Conservation (phyloP, 1,140 invertebrate genomes). For the Ceratosolen solmsi region DNA sequence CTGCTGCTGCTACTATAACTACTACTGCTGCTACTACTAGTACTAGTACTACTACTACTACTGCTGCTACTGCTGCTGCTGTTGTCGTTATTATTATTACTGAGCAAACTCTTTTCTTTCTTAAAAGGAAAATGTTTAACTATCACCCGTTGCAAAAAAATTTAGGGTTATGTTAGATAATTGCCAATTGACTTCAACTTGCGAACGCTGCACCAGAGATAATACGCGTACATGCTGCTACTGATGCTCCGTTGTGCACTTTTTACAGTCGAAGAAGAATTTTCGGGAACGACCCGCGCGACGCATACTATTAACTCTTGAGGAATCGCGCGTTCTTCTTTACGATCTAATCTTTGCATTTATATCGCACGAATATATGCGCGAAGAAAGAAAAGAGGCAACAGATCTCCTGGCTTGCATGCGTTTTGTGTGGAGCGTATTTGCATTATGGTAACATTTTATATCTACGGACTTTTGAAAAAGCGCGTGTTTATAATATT, state of each 20-base stretch:
- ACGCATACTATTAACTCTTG: background rate
- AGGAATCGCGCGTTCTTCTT: background rate
- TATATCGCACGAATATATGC: background rate
- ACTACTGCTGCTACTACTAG: background rate
- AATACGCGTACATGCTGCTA: background rate
- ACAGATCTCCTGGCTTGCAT: background rate
- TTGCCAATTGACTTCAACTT: constrained; percentile 13
- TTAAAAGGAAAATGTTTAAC: background rate
- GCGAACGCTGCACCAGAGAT: background rate
- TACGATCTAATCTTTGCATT: background rate
- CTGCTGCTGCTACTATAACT: background rate
- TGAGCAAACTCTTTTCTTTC: background rate
- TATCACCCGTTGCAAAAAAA: background rate
- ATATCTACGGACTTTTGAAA: constrained; percentile 19
- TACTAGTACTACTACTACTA: no score
- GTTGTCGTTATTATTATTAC: background rate
- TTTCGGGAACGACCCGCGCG: background rate
- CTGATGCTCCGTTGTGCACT: background rate
- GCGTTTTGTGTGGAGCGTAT: background rate
- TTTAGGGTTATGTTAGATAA: constrained; percentile 41
- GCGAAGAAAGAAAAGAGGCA: background rate
- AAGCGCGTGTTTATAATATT: background rate
- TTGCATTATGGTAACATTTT: background rate
- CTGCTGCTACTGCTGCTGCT: background rate
- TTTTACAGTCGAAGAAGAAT: background rate